Evolutionary conservation across 1,140 invertebrate genomes (phyloP).

Genomic region (Orchesella cincta): DNA sequence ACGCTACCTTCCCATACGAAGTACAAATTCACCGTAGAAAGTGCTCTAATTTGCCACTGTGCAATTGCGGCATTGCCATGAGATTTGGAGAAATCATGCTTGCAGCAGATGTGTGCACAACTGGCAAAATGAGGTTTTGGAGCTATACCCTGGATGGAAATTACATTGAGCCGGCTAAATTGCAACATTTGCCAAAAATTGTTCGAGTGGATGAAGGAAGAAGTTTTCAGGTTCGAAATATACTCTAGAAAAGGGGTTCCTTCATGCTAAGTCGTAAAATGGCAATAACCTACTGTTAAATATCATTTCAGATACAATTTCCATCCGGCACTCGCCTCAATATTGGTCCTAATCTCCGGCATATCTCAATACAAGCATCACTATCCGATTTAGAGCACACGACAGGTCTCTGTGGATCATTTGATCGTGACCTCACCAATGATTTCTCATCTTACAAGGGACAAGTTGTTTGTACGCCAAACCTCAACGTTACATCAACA

Average conservation of each 20-base stretch:
- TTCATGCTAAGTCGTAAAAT: background rate
- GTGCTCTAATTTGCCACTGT: conserved; percentile 46
- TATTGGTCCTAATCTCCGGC: conserved; percentile 49
- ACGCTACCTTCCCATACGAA: conserved; percentile 48
- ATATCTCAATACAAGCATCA: conserved; percentile 48
- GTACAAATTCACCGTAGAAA: conserved; percentile 49
- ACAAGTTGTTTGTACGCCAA: conserved; percentile 39
- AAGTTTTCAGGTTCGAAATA: conserved; percentile 48
- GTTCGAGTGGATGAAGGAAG: conserved; percentile 51
- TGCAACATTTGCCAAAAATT: conserved; percentile 48
- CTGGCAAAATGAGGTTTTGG: conserved; percentile 50
- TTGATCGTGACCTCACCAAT: conserved; percentile 44
- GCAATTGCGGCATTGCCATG: conserved; percentile 50
- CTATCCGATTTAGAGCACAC: conserved; percentile 48
- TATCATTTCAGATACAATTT: background rate
- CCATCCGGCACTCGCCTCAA: conserved; percentile 45
- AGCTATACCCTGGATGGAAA: conserved; percentile 46
- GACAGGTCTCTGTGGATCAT: conserved; percentile 47
- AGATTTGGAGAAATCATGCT: conserved; percentile 49
- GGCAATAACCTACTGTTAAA: background rate
- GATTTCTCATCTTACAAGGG: conserved; percentile 46
- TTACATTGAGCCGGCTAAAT: conserved; percentile 45
- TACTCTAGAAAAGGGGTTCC: background rate
- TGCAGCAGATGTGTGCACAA: conserved; percentile 47
- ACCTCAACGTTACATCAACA: conserved; percentile 21